Conservation (phyloP, 1,140 invertebrate species). For the Drosophila persimilis region DNA sequence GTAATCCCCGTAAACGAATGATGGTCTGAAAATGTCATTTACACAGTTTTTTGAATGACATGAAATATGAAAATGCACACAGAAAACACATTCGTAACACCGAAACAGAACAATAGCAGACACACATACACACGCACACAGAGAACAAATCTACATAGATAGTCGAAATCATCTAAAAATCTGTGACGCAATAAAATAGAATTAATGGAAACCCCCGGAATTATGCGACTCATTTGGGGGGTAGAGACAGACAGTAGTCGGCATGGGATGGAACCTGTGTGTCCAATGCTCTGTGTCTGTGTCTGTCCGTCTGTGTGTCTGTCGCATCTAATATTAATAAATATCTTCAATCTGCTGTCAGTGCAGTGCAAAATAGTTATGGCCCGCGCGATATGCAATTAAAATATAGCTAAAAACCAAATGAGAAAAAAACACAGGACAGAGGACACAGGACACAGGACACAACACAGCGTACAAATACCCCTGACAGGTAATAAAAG, state of each 20-base stretch:
- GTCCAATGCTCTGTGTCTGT: slow-evolving; percentile 34
- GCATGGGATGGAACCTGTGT: slow-evolving; percentile 11
- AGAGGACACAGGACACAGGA: slow-evolving; percentile 6
- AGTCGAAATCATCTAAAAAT: slow-evolving; percentile 66
- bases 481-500: slow-evolving; percentile 83
- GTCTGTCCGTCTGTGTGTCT: slow-evolving; percentile 33
- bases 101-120: slow-evolving; percentile 22
- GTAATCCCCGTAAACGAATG: slow-evolving; percentile 6
- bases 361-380: slow-evolving; percentile 76
- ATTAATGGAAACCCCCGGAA: slow-evolving; percentile 69
- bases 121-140: slow-evolving; percentile 4
- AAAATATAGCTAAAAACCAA: slow-evolving; percentile 77
- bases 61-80: slow-evolving; percentile 49
- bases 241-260: slow-evolving; percentile 10
- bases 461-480: slow-evolving; percentile 56
- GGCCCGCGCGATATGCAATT: slow-evolving; percentile 80
- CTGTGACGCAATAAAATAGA: slow-evolving; percentile 78
- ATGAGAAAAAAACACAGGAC: slow-evolving; percentile 52
- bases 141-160: slow-evolving; percentile 19
- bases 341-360: slow-evolving; percentile 80
- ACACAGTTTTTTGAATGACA: slow-evolving; percentile 40
- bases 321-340: slow-evolving; percentile 80
- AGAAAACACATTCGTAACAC: neutral
- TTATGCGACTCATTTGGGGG: slow-evolving; percentile 60
- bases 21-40: slow-evolving; percentile 19